These are phyloP conservation scores for Philonicus albiceps DNA, from an alignment of 2,888 invertebrate species.

Conservation along the genomic window DNA sequence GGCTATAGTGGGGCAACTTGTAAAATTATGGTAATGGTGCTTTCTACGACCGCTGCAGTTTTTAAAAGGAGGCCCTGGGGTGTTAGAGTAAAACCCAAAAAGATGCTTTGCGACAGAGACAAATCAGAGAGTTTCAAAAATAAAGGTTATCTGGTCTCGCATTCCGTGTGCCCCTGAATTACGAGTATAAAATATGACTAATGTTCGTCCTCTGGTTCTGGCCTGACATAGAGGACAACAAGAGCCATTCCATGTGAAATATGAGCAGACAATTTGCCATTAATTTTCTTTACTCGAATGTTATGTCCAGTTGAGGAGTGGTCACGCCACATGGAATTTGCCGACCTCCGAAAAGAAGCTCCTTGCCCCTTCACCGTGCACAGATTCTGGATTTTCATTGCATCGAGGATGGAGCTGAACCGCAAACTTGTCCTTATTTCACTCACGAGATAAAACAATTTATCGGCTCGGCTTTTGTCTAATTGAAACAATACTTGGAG, in stretches of 20 bases:
- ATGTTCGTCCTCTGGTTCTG: conserved; percentile 23
- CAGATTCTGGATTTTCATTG: not conserved
- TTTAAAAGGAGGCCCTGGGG: not conserved
- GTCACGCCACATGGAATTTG: conserved; percentile 36
- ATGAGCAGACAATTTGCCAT: conserved; percentile 25
- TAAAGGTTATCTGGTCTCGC: not conserved
- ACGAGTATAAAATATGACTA: conserved; percentile 34
- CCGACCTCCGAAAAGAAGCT: conserved; percentile 27
- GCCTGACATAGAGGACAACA: conserved; percentile 11
- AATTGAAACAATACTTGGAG: conserved; percentile 36
- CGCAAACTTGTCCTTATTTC: conserved; percentile 23
- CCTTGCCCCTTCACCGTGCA: not conserved
- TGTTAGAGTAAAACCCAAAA: not conserved
- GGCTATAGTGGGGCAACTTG: not conserved
- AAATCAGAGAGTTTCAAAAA: not conserved
- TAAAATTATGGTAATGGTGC: conserved; percentile 15
- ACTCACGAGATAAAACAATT: conserved; percentile 37
- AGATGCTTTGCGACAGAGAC: not conserved
- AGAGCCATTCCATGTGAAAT: conserved; percentile 29
- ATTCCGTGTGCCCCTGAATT: not conserved
- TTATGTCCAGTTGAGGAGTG: conserved; percentile 37
- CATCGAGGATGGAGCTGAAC: not conserved
- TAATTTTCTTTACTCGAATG: conserved; percentile 34
- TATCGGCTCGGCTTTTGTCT: conserved; percentile 28
- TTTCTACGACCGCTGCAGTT: not conserved